These are phyloP conservation scores for Caenorhabditis doughertyi DNA, from an alignment of 2,888 invertebrate species.

Conservation along the genomic window DNA sequence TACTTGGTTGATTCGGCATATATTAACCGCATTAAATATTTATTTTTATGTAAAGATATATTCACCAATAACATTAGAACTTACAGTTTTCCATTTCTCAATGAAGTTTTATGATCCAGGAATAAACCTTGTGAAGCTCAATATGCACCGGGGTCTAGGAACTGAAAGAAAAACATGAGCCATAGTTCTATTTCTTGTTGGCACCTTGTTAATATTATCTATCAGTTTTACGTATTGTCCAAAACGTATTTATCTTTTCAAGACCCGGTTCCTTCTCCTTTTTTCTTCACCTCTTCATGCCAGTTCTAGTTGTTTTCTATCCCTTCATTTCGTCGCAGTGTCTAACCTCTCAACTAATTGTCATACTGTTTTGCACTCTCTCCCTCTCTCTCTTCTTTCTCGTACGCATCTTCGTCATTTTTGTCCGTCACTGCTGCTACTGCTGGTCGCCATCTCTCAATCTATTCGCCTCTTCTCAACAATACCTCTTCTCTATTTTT, in stretches of 20 bases:
- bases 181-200: no score
- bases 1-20: no score
- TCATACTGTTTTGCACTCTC: slow-evolving; percentile 16
- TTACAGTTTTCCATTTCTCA: no score
- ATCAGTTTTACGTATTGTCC: background rate
- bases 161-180: no score
- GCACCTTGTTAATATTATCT: no score
- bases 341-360: slow-evolving; percentile 32
- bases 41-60: no score
- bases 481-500: slow-evolving; percentile 10
- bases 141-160: no score
- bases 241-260: slow-evolving; percentile 8
- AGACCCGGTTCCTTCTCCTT: slow-evolving; percentile 24
- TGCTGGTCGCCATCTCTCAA: slow-evolving; percentile 25
- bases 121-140: no score
- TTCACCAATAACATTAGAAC: no score
- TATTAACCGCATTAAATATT: no score
- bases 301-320: slow-evolving; percentile 46
- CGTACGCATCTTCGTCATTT: slow-evolving; percentile 41
- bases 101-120: no score
- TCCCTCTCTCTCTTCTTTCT: slow-evolving; percentile 29
- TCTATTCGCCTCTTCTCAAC: slow-evolving; percentile 13
- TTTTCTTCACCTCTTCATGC: slow-evolving; percentile 10
- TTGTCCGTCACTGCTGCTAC: slow-evolving; percentile 10
- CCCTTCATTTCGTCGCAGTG: slow-evolving; percentile 7